Percentiles rank a stretch among this genome's conserved stretches.
phyloP scores from a whole-genome alignment of 2,888 invertebrate species.

The Dysmachus trigonus region DNA sequence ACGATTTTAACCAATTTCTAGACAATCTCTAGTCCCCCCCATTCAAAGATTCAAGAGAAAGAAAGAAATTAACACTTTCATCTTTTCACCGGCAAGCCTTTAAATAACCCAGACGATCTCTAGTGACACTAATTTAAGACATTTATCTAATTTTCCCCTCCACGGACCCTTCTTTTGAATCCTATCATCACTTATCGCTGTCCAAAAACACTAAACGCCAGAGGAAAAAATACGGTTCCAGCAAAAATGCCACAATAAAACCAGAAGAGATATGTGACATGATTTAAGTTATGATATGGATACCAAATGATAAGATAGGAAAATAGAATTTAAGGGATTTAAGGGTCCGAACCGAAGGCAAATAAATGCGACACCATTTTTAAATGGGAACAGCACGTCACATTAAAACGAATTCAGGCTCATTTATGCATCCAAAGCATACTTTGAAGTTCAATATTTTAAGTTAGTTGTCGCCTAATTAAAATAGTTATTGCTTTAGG shows the following conservation, averaged over 20 bases:
- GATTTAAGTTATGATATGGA: slow-evolving; percentile 50
- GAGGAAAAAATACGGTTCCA: slow-evolving; percentile 22
- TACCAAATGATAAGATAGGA: slow-evolving; percentile 46
- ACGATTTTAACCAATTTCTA: neutral
- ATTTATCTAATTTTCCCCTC: neutral
- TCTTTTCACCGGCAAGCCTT: slow-evolving; percentile 29
- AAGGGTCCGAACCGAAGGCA: slow-evolving; percentile 8
- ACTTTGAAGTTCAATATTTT: neutral
- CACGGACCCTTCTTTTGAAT: neutral
- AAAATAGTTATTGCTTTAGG: neutral
- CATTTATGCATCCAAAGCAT: neutral
- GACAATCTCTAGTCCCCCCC: neutral
- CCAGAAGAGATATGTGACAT: slow-evolving; percentile 48
- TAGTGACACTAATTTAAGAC: slow-evolving; percentile 31
- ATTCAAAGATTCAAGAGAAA: neutral
- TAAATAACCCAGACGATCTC: slow-evolving; percentile 25
- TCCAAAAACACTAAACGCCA: slow-evolving; percentile 24
- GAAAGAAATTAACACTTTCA: slow-evolving; percentile 40
- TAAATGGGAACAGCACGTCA: neutral
- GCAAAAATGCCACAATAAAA: slow-evolving; percentile 42
- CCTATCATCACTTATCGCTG: slow-evolving; percentile 32
- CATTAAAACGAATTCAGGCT: neutral
- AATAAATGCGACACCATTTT: slow-evolving; percentile 31
- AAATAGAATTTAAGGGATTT: neutral
- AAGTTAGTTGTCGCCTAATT: neutral